phyloP scores from a whole-genome alignment of 2,113 vertebrate species.

The Erythrolamprus reginae region DNA sequence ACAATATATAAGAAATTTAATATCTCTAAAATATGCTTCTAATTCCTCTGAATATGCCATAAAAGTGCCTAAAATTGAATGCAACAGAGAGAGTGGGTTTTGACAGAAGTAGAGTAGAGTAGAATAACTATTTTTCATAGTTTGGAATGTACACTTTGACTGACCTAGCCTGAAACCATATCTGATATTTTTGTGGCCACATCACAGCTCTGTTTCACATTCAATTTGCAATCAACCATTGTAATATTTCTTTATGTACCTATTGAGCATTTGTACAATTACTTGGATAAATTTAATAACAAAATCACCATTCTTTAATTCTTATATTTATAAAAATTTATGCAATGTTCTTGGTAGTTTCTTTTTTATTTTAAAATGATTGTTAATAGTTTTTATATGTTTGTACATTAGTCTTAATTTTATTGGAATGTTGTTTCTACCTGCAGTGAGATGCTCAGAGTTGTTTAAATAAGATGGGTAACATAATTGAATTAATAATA shows the following conservation, averaged over 20 bases:
- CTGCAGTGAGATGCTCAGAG: not conserved
- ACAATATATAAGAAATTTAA: too few species aligned
- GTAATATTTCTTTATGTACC: not conserved
- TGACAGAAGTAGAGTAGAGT: not conserved
- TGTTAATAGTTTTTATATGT: not conserved
- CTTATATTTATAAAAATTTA: not conserved
- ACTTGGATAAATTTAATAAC: not conserved
- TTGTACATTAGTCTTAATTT: not conserved
- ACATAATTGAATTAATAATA: not conserved
- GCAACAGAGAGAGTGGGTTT: not conserved
- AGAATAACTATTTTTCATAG: not conserved
- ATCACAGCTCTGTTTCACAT: not conserved
- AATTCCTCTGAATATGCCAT: not conserved
- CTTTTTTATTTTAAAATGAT: not conserved
- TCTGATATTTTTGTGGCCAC: not conserved
- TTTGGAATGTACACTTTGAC: not conserved
- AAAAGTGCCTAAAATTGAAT: not conserved
- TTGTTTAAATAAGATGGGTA: not conserved
- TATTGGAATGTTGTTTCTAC: not conserved
- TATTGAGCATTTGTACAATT: not conserved
- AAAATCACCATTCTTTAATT: not conserved
- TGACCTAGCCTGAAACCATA: not conserved
- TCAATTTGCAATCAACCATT: not conserved
- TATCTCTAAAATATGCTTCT: too few species aligned
- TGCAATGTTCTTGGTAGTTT: not conserved